A percentile compares a stretch with the other conserved stretches of the same genome.
Evolutionary conservation across 1,140 invertebrate genomes (phyloP).

Genomic region (Drosophila auraria): DNA sequence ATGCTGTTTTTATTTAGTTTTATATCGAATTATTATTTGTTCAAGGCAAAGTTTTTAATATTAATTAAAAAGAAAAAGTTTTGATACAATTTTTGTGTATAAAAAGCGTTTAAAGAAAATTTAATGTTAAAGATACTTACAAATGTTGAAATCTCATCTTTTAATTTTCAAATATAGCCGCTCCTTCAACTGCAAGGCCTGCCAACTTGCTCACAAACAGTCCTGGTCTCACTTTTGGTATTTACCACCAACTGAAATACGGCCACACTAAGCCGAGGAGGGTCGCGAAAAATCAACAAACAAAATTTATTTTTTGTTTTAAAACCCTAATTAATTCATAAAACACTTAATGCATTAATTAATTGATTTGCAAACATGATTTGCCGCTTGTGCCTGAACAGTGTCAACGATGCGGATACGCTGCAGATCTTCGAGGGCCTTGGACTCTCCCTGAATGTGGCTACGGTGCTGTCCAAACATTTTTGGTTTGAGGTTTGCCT

Average conservation of each 20-base stretch:
- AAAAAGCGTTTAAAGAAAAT: no score
- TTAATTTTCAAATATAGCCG: not conserved
- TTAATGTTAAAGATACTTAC: not conserved
- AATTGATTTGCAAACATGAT: constrained; percentile 63
- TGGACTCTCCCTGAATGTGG: constrained; percentile 62
- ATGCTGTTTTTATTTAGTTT: not conserved
- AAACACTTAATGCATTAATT: constrained; percentile 1
- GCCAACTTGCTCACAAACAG: not conserved
- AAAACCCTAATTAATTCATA: constrained; percentile 27
- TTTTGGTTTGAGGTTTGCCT: constrained; percentile 72
- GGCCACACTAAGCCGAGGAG: constrained; percentile 3
- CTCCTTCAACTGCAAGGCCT: no score
- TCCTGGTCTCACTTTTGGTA: not conserved
- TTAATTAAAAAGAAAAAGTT: not conserved
- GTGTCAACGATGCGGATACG: constrained; percentile 56
- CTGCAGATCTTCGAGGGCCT: constrained; percentile 67
- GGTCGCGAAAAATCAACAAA: constrained; percentile 30
- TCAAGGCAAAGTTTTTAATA: no score
- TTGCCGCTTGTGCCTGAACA: constrained; percentile 80
- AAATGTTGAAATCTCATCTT: not conserved
- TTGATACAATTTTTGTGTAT: no score
- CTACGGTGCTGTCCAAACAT: constrained; percentile 59
- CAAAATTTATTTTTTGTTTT: constrained; percentile 21
- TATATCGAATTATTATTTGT: no score
- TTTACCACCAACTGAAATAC: not conserved